phyloP scores from a whole-genome alignment of 2,888 invertebrate species.

The Phyllotreta cruciferae region DNA sequence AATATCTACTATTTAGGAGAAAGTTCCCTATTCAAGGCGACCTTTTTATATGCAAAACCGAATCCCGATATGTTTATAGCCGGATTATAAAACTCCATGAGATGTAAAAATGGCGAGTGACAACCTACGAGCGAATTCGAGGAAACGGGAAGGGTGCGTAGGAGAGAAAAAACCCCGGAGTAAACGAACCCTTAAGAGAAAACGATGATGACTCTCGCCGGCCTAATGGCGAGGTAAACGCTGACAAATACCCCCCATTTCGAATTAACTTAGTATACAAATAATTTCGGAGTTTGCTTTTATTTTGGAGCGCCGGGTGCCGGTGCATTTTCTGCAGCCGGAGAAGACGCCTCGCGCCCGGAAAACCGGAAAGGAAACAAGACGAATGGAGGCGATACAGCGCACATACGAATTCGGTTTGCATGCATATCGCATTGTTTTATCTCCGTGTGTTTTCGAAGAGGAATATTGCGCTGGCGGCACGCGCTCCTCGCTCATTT shows the following conservation, averaged over 20 bases:
- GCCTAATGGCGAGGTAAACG: constrained; percentile 50
- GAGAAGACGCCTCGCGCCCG: constrained; percentile 26
- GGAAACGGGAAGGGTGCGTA: constrained; percentile 60
- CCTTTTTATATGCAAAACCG: constrained; percentile 60
- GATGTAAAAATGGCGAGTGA: constrained; percentile 62
- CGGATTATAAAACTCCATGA: constrained; percentile 62
- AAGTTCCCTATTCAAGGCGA: constrained; percentile 33
- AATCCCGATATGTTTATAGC: constrained; percentile 59
- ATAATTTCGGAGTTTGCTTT: too few species aligned
- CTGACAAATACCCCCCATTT: constrained; percentile 48
- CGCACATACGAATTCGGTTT: constrained; percentile 49
- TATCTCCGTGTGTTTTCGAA: constrained; percentile 58
- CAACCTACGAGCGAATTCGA: constrained; percentile 56
- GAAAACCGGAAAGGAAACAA: constrained; percentile 49
- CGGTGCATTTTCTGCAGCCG: constrained; percentile 22
- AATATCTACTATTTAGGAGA: too few species aligned
- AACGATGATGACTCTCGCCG: constrained; percentile 58
- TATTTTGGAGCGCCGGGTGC: background rate
- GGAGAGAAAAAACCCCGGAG: constrained; percentile 38
- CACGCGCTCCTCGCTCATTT: constrained; percentile 57
- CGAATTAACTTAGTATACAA: too few species aligned
- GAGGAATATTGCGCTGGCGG: constrained; percentile 43
- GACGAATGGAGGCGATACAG: constrained; percentile 57
- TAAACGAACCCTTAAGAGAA: constrained; percentile 61
- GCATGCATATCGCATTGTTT: constrained; percentile 56